Base-by-base conservation (phyloP, 2,888 invertebrate genomes). In the Tillus elongatus region DNA sequence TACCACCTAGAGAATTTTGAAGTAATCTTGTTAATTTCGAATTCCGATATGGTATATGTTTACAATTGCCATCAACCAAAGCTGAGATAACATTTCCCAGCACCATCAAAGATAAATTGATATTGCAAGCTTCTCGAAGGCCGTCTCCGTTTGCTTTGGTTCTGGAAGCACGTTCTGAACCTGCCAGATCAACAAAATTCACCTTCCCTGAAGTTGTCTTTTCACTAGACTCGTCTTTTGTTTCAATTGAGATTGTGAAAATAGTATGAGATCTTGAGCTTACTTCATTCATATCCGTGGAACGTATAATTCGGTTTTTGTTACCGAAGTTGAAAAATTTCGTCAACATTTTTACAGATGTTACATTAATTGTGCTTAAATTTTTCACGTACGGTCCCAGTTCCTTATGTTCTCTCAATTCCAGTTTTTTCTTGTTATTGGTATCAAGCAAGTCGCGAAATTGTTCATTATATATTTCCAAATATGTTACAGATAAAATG, bases 381-480 rank as follows among this genome's bases (percentile, higher is more conserved):
- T 95, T 93, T 64, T 93, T 92, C 0, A 97, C 93, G 60, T 91
- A 96, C 2, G 97, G 95, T 2, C 96, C 93, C 38, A 92, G 80
- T 51, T 95, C 93, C 0, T 93, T 88, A 2, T 91, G 70, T 64
- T 97, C 96, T 65, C 92, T 91, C 1, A 95, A 85, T 63, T 91
- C 91, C 2, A 92, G 68, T 50, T 82, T 79, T 24, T 45, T 77
- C 44, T 78, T 78, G 2, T 55, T 50, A 51, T 75, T 77, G 45
- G 78, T 79, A 2, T 57, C 53, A 3, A 96, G 70, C 19, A 97
- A 70, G 68, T 97, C 96, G 13, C 93, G 75, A 0, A 96, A 89
- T 65, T 96, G 93, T 64, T 97, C 97, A 63, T 97, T 96, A 67
- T 96, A 97, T 40, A 97, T 96, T 70, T 97, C 96, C 66, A 96